Conservation (phyloP, 2,113 vertebrate genomes). For the Cichladusa arquata region DNA sequence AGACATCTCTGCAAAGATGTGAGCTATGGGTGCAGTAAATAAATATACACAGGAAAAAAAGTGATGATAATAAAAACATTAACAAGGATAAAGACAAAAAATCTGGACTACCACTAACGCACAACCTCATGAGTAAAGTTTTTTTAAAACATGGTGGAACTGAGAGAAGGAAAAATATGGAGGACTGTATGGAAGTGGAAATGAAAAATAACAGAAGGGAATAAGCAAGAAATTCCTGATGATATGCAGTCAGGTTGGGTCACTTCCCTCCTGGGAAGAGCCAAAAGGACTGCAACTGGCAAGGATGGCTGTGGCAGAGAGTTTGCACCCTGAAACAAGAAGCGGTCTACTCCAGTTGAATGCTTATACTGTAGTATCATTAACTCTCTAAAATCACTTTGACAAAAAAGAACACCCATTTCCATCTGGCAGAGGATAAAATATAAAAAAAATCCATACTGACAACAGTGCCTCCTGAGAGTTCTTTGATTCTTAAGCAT, state of each 20-base stretch:
- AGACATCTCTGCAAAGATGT: not conserved
- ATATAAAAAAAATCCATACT: not conserved
- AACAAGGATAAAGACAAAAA: not conserved
- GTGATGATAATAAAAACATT: not conserved
- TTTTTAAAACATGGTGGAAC: not conserved
- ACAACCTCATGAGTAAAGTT: not conserved
- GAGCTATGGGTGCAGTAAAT: not conserved
- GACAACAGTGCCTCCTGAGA: not conserved
- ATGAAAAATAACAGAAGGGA: not conserved
- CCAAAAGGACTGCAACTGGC: not conserved
- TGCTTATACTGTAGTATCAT: not conserved
- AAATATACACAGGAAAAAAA: not conserved
- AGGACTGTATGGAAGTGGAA: not conserved
- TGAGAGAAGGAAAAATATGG: not conserved
- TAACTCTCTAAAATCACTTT: not conserved
- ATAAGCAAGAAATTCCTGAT: not conserved
- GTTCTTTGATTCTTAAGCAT: not conserved
- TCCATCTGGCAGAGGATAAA: not conserved
- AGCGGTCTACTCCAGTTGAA: not conserved
- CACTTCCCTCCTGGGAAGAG: not conserved
- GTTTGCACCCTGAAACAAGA: not conserved
- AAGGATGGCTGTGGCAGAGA: not conserved
- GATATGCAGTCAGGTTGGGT: no score
- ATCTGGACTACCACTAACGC: not conserved
- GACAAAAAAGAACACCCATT: not conserved